phyloP scores from a whole-genome alignment of 2,797 vertebrate genomes.

The Catamblyrhynchus diadema region DNA sequence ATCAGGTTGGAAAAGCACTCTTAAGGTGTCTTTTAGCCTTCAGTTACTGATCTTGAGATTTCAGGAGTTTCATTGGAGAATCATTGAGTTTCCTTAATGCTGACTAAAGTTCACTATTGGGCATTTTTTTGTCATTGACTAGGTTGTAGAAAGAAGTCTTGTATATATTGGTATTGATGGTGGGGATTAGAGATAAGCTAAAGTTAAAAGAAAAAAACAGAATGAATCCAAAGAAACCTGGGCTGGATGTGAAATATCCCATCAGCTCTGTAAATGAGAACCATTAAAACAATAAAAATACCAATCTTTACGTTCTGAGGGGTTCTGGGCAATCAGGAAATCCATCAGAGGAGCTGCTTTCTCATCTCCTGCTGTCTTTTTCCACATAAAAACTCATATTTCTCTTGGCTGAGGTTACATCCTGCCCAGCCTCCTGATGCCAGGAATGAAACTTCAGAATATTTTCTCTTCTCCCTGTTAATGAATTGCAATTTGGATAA shows the following conservation, averaged over 20 bases:
- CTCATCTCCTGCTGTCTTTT: slow-evolving; percentile 30
- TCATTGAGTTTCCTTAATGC: not conserved
- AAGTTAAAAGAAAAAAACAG: not conserved
- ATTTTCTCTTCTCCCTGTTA: not conserved
- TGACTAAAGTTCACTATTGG: not conserved
- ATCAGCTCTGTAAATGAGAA: slow-evolving; percentile 18
- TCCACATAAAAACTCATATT: slow-evolving; percentile 21
- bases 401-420: not conserved
- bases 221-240: not conserved
- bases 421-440: not conserved
- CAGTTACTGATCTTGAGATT: not conserved
- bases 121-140: not conserved
- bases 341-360: not conserved
- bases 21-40: not conserved
- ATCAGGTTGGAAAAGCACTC: not conserved
- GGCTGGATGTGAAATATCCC: not conserved
- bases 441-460: not conserved
- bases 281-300: slow-evolving; percentile 39
- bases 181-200: not conserved
- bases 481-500: not conserved
- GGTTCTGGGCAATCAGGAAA: slow-evolving; percentile 2
- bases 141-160: not conserved
- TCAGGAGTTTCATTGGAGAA: not conserved
- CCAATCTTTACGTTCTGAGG: not conserved
- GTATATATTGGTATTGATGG: not conserved